Base-by-base conservation (phyloP, 2,888 invertebrate species). In the Erebia aethiops region DNA sequence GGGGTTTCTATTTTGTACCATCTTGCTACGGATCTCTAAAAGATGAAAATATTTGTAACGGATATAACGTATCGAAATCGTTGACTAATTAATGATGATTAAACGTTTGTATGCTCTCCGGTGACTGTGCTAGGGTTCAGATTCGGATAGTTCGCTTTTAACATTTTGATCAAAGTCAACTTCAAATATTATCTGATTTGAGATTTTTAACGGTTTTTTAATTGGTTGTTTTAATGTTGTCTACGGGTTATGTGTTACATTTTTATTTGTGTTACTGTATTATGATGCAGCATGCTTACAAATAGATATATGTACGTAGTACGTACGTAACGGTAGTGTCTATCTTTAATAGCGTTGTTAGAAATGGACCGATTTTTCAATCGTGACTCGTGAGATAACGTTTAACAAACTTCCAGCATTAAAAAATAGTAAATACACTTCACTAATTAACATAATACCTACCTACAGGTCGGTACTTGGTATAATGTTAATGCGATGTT, bases 141-240 rank as follows among this genome's bases (percentile, higher is more conserved):
- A 26, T 46, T 65, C 8, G 57, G 13, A 21, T 51, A 49, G n/a
- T 51, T 16, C 5, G 1, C 9, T 43, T 57, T 46, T 35, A 52
- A 66, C 35, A 9, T 67, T 57, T 67, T 49, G 67, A 60, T 67
- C 60, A 52, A 67, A 67, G 67, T 49, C 49, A 66, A 57, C 14
- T 41, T 60, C 14, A 18, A 51, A 67, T 35, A 60, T 51, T 60
- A 67, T 60, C 67, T 51, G 67, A 67, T 67, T 60, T 41, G 67
- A 58, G 60, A 51, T 57, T 67, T 70, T 70, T 64, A 61, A 70
- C 66, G 46, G 66, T 60, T 63, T 60, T 66, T 66, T 66, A 66
- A 65, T 65, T 60, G 46, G 69, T 66, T 61, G 66, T 63, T 61
- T 67, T 63, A 67, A 56, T 67, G 54, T 58, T 18, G 49, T 14